Conservation (phyloP, 2,888 invertebrate species). For the Gymnosoma rotundatum region DNA sequence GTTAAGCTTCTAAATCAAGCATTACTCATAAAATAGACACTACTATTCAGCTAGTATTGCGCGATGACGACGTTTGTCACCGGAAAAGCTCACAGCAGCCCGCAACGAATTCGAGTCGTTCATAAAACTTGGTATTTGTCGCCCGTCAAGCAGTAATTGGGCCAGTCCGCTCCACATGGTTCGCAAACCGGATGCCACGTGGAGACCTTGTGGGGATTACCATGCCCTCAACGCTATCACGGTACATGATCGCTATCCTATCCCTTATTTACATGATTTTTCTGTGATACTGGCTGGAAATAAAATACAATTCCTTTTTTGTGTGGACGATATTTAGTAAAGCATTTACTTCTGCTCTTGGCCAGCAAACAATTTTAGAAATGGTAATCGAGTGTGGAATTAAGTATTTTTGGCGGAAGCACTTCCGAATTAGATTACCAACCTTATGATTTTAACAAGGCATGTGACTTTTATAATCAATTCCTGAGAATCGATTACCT, state of each 20-base stretch:
- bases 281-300: not conserved
- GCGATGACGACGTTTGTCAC: slow-evolving; percentile 73
- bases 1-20: slow-evolving; percentile 13
- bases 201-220: slow-evolving; percentile 74
- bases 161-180: slow-evolving; percentile 74
- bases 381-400: no score
- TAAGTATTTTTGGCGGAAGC: no score
- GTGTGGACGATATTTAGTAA: no score
- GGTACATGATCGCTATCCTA: slow-evolving; percentile 67
- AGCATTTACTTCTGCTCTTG: no score
- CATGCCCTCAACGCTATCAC: slow-evolving; percentile 73
- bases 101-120: slow-evolving; percentile 70
- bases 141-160: no score
- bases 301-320: no score
- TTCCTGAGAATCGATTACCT: no score
- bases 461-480: no score
- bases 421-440: no score
- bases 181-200: slow-evolving; percentile 65
- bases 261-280: slow-evolving; percentile 49
- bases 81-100: slow-evolving; percentile 68
- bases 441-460: no score
- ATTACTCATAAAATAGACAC: slow-evolving; percentile 31
- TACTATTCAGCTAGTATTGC: slow-evolving; percentile 41
- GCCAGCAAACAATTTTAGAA: no score
- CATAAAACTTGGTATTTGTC: slow-evolving; percentile 63